A percentile compares a stretch with the other conserved stretches of the same genome.
Evolutionary conservation across 2,797 vertebrate species (phyloP).

Genomic region (Threskiornis aethiopicus): DNA sequence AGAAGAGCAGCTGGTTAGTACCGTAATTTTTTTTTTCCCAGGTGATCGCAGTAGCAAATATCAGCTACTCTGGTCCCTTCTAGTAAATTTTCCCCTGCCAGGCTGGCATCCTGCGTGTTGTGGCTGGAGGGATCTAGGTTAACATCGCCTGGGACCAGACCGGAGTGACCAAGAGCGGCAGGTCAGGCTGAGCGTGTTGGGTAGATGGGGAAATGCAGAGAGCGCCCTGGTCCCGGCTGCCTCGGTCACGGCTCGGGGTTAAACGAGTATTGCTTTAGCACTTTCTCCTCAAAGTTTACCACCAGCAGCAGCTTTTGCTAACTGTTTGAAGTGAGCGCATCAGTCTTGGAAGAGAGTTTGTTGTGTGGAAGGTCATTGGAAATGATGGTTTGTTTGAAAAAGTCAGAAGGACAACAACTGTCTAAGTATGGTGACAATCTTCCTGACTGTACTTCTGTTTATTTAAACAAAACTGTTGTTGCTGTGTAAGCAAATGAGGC

Average conservation of each 20-base stretch:
- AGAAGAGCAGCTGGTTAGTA: background rate
- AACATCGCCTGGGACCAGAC: background rate
- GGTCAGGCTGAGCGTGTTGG: background rate
- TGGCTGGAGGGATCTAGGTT: no score
- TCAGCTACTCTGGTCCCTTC: background rate
- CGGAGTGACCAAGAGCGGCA: background rate
- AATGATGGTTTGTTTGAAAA: background rate
- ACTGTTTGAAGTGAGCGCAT: background rate
- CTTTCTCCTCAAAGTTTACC: background rate
- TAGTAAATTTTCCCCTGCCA: background rate
- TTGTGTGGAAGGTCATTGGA: background rate
- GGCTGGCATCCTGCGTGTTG: background rate
- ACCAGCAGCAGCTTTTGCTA: background rate
- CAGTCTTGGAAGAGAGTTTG: background rate
- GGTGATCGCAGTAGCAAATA: background rate
- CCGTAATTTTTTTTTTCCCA: background rate
- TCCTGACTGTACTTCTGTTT: background rate
- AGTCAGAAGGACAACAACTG: background rate
- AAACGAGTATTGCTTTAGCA: accelerated
- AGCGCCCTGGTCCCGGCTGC: background rate
- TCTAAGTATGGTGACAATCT: no score
- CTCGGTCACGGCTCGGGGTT: accelerated
- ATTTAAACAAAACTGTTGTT: background rate
- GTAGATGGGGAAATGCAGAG: accelerated
- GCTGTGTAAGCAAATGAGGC: background rate